Conservation (phyloP, 2,113 vertebrate genomes). For the Phainopepla nitens region DNA sequence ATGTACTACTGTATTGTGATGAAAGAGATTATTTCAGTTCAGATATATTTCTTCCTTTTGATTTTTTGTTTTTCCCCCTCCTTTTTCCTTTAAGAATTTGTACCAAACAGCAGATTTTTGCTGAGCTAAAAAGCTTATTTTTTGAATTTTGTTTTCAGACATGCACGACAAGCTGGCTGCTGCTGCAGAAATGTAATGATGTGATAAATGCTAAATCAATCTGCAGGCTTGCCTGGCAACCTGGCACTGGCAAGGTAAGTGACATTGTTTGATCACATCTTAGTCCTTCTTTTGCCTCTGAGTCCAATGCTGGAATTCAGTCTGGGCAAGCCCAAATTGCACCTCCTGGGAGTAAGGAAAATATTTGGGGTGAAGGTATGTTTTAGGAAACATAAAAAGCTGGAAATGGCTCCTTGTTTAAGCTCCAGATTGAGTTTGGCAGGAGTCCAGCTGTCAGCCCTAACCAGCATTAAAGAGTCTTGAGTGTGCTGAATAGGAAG, state of each 20-base stretch:
- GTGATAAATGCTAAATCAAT: slow-evolving; percentile 87
- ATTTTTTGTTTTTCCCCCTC: accelerated
- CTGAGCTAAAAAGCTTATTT: background rate
- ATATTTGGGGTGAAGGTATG: background rate
- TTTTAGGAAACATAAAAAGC: background rate
- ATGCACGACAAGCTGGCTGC: slow-evolving; percentile 77
- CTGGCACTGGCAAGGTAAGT: slow-evolving; percentile 80
- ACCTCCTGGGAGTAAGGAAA: background rate
- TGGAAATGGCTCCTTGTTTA: background rate
- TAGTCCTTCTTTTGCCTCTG: background rate
- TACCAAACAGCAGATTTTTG: background rate
- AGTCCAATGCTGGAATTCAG: background rate
- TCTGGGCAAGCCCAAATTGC: background rate
- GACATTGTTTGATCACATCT: background rate
- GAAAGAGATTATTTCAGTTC: background rate
- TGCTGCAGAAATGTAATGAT: slow-evolving; percentile 90
- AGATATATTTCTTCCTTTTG: background rate
- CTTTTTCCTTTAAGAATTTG: background rate
- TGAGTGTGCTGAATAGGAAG: background rate
- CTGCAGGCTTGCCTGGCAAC: slow-evolving; percentile 92
- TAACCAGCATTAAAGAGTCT: background rate
- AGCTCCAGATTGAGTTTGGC: background rate
- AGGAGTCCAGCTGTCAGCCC: background rate
- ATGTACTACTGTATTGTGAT: background rate
- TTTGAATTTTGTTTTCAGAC: slow-evolving; percentile 69